Conservation (phyloP, 2,888 invertebrate genomes). For the Sialis lutaria region DNA sequence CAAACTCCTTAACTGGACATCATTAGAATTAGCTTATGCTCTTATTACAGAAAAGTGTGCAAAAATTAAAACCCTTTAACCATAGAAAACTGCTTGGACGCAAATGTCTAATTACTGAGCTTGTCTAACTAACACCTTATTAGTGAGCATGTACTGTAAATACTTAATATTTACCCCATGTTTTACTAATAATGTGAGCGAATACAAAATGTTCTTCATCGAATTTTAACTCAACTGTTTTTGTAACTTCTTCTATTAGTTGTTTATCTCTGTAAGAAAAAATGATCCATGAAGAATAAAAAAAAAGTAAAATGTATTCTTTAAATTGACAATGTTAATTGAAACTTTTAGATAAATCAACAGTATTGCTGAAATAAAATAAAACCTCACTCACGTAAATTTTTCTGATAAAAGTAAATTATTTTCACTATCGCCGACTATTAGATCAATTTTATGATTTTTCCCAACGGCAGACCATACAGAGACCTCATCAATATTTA, state of each 20-base stretch:
- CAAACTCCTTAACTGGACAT: no score
- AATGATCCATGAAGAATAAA: conserved; percentile 2
- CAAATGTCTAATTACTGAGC: no score
- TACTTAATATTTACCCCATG: conserved; percentile 27
- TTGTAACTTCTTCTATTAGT: conserved; percentile 27
- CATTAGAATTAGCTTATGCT: no score
- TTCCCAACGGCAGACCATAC: conserved; percentile 31
- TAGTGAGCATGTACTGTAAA: no score
- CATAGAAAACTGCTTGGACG: no score
- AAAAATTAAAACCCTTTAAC: no score
- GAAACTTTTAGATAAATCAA: no score
- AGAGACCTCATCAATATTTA: conserved; percentile 28
- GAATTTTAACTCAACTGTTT: conserved; percentile 26
- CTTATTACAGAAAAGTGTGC: no score
- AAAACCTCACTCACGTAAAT: conserved; percentile 29
- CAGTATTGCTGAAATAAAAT: background rate
- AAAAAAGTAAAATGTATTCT: no score
- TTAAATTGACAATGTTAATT: no score
- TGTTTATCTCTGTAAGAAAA: conserved; percentile 22
- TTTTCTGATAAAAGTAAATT: conserved; percentile 34
- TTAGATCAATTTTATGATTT: conserved; percentile 34
- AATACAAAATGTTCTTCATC: conserved; percentile 27
- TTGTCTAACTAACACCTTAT: no score
- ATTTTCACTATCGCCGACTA: conserved; percentile 49
- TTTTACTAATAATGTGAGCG: conserved; percentile 38